Percentiles rank a stretch among this genome's conserved stretches.
Evolutionary conservation across 2,888 invertebrate genomes (phyloP).

Genomic region (Gastracanthus pulcherrimus): DNA sequence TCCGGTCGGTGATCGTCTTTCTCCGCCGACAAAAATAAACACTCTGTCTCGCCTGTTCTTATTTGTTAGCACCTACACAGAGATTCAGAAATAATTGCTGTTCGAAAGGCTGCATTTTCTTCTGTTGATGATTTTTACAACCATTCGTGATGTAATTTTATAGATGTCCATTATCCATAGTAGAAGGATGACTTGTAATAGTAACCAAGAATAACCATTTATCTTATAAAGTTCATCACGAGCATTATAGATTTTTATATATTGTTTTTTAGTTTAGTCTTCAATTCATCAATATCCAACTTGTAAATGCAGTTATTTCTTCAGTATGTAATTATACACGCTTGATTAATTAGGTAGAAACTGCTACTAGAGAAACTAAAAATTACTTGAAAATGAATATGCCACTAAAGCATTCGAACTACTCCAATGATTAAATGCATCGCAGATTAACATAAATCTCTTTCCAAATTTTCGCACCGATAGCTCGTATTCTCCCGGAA

Average conservation of each 20-base stretch:
- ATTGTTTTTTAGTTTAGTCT: background rate
- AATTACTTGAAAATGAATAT: too few relatives aligned
- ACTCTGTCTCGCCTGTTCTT: background rate
- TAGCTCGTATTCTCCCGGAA: too few relatives aligned
- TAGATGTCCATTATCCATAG: background rate
- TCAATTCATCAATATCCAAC: too few relatives aligned
- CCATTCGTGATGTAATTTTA: background rate
- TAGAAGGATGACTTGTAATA: background rate
- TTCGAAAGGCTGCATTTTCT: background rate
- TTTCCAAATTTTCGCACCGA: too few relatives aligned
- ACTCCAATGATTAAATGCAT: too few relatives aligned
- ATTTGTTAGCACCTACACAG: background rate
- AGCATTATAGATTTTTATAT: background rate
- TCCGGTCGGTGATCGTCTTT: slow-evolving; percentile 17
- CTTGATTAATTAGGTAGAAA: too few relatives aligned
- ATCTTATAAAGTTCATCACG: background rate
- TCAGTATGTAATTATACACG: too few relatives aligned
- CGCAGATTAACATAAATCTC: too few relatives aligned
- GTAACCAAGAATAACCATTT: background rate
- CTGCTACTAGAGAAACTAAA: too few relatives aligned
- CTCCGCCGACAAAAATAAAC: slow-evolving; percentile 33
- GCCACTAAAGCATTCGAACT: too few relatives aligned
- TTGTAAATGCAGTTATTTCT: too few relatives aligned
- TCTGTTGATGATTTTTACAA: background rate
- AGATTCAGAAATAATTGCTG: background rate